Base-by-base conservation (phyloP, 2,797 vertebrate genomes). In the Sebastes glaucus region DNA sequence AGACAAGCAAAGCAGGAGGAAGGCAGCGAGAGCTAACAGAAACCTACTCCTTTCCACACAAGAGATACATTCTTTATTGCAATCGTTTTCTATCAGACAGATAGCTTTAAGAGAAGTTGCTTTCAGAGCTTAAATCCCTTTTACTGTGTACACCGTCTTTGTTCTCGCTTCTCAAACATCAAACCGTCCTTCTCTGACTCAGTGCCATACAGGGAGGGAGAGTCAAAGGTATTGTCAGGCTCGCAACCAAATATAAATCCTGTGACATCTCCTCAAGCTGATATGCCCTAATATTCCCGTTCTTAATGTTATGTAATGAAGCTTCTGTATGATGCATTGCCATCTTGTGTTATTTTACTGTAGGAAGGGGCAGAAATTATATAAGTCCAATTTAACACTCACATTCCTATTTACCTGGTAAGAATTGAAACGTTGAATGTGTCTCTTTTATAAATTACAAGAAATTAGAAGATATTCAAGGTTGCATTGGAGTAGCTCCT, bases 231-330 rank as follows among this genome's bases (percentile, higher is more conserved):
- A 85, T 88, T 82, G 84, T 92, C 85, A 83, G 35, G 22, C 83
- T 85, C 4, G 25, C 78, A 74, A 85, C 88, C 89, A 90, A 92
- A 93, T 88, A 90, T 86, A 91, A 91, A 91, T 85, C 82, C 73
- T 61, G 81, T 89, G 92, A 92, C 82, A 82, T 91, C 78, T 89
- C 80, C 52, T 81, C 38, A 6, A 77, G 81, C 80, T 67, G 66
- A 87, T 84, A 63, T 84, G 83, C 66, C 67, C 74, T 78, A 81
- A 90, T 89, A 89, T 90, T 87, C 67, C 72, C 73, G 22, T 83
- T 88, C 70, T 59, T 71, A 66, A 71, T 60, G 77, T 93, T 92
- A 89, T 78, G 80, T 88, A 90, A 93, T 80, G 63, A 33, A 56
- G 82, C 84, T 81, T 81, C 78, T 84, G 83, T 78, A 49, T 83